Base-by-base conservation (phyloP, 2,797 vertebrate genomes). In the Schizopygopsis pylzovi region DNA sequence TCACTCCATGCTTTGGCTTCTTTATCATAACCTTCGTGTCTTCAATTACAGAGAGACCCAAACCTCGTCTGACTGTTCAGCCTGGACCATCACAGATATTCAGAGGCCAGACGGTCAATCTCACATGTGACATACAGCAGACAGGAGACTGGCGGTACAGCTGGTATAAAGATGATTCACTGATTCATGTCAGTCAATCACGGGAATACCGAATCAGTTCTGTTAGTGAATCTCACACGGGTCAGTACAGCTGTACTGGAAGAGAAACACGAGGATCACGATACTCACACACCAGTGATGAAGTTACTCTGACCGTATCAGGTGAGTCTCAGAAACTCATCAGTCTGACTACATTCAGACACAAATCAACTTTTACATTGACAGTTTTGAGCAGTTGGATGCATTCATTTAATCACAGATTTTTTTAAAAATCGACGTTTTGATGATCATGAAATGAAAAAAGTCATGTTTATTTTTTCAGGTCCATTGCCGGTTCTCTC, bases 101-200 rank as follows among this genome's bases (percentile, higher is more conserved):
- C 41, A 45, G 12, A 45, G 41, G 72, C 0, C 28, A 33, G 28
- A 33, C 28, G 28, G 28, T 33, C 28, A 33, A 33, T 33, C 28
- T 33, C 28, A 33, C 28, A 33, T 33, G 28, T 33, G 28, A 33
- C 28, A 33, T 33, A 33, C 28, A 33, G 28, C 28, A 33, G 28
- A 33, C 28, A 33, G 28, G 28, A 33, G 28, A 33, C 28, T 33
- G 28, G 28, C 28, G 1, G 28, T 33, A 76, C 73, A 76, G 9
- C 73, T 76, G 47, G 73, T 54, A 12, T 6, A 76, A 76, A 76
- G 8, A 76, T 52, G 16, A 76, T 76, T 54, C 47, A 54, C 1
- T 12, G 47, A 76, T 76, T 76, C 16, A 76, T 52, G 47, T 6
- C 28, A 7, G 47, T 52, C 45, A 22, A 7, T 76, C 47, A 6